phyloP scores from a whole-genome alignment of 2,797 vertebrate species.

The Pseudochirops cupreus region DNA sequence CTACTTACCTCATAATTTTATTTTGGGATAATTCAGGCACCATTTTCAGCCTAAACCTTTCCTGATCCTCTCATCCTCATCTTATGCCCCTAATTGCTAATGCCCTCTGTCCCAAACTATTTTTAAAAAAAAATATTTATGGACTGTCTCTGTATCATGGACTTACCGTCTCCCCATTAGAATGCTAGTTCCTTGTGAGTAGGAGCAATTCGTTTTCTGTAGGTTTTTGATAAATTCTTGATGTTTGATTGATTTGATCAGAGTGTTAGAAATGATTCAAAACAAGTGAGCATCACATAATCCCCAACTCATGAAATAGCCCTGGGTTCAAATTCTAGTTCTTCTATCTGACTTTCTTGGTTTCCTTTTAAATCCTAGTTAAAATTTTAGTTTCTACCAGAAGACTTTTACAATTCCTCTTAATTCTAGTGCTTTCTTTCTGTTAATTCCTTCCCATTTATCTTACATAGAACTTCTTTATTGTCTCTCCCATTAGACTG shows the following conservation, averaged over 20 bases:
- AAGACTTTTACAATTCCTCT: too few species aligned
- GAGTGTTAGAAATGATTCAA: not conserved
- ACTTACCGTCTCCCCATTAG: not conserved
- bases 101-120: not conserved
- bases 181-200: not conserved
- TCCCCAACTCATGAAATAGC: not conserved
- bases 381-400: too few species aligned
- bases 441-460: too few species aligned
- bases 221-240: not conserved
- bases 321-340: not conserved
- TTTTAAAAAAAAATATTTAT: too few species aligned
- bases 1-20: not conserved
- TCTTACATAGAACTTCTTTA: too few species aligned
- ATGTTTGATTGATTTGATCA: not conserved
- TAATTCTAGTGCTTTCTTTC: too few species aligned
- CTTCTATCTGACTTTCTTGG: too few species aligned
- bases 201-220: not conserved
- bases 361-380: too few species aligned
- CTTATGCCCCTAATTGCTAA: not conserved
- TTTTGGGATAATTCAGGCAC: too few species aligned
- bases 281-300: not conserved
- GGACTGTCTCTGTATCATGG: too few species aligned
- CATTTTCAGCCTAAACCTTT: not conserved
- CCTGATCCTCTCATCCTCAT: not conserved
- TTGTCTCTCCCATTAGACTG: not conserved